A percentile compares a stretch with the other conserved stretches of the same genome.
These are phyloP conservation scores for Peromyscus eremicus DNA, from an alignment of 2,797 vertebrate genomes.

Conservation along the genomic window DNA sequence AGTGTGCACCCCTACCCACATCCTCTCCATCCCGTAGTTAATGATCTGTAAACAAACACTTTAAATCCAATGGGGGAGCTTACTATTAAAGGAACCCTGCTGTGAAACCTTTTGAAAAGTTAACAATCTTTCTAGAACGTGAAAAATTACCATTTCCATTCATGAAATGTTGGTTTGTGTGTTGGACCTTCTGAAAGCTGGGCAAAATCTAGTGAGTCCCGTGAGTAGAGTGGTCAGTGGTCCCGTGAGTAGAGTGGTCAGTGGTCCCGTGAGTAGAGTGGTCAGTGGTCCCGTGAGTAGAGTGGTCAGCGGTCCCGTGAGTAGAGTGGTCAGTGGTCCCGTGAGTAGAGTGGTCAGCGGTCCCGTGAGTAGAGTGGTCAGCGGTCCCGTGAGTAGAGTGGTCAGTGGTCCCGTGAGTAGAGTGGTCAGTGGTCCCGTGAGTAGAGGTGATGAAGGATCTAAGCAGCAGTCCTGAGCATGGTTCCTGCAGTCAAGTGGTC, in stretches of 20 bases:
- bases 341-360: too few relatives aligned
- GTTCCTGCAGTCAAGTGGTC: background rate
- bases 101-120: conserved; percentile 82
- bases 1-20: conserved; percentile 49
- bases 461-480: background rate
- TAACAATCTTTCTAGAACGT: conserved; percentile 81
- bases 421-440: background rate
- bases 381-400: too few relatives aligned
- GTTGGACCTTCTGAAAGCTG: conserved; percentile 39
- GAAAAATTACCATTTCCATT: conserved; percentile 80
- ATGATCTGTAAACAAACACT: conserved; percentile 86
- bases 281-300: background rate
- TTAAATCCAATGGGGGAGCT: conserved; percentile 82
- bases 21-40: conserved; percentile 80
- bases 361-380: too few relatives aligned
- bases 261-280: too few relatives aligned
- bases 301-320: too few relatives aligned
- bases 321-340: background rate
- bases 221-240: too few relatives aligned
- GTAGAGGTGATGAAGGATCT: background rate
- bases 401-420: too few relatives aligned
- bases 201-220: too few relatives aligned
- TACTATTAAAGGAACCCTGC: conserved; percentile 80
- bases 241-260: background rate
- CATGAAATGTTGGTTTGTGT: conserved; percentile 54